These are phyloP conservation scores for Archips xylosteana DNA, from an alignment of 2,888 invertebrate genomes.

Conservation along the genomic window DNA sequence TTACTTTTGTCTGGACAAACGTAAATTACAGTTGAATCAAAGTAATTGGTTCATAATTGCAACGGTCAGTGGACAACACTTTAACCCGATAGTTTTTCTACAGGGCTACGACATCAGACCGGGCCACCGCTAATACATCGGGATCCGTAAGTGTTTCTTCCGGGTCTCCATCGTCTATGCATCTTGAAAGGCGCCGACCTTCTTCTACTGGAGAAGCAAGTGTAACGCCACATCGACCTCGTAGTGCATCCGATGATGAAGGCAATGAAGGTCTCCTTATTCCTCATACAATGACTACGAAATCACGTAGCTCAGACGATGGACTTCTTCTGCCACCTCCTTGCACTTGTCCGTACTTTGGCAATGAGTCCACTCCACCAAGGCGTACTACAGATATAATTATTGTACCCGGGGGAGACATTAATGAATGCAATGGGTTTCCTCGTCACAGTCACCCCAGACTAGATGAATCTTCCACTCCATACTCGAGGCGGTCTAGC, in stretches of 20 bases:
- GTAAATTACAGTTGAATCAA: too few relatives aligned
- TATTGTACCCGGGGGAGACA: constrained; percentile 84
- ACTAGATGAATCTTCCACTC: constrained; percentile 73
- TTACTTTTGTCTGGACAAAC: too few relatives aligned
- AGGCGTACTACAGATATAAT: constrained; percentile 79
- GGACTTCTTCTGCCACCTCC: constrained; percentile 89
- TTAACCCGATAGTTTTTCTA: constrained; percentile 43
- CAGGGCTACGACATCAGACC: constrained; percentile 77
- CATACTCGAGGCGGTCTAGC: constrained; percentile 82
- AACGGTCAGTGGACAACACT: too few relatives aligned
- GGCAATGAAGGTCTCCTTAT: constrained; percentile 73
- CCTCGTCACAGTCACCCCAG: constrained; percentile 69
- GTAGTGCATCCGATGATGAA: constrained; percentile 79
- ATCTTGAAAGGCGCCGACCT: constrained; percentile 72
- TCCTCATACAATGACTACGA: constrained; percentile 70
- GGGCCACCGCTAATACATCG: constrained; percentile 77
- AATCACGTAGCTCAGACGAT: constrained; percentile 79
- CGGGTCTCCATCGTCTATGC: constrained; percentile 80
- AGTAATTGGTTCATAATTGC: too few relatives aligned
- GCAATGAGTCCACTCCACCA: constrained; percentile 87
- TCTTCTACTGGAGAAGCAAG: constrained; percentile 72
- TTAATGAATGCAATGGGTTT: constrained; percentile 75
- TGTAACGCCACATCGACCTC: constrained; percentile 69
- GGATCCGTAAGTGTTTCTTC: constrained; percentile 79
- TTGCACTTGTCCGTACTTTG: constrained; percentile 93